Evolutionary conservation across 2,113 vertebrate genomes (phyloP).

Genomic region (Equus przewalskii): DNA sequence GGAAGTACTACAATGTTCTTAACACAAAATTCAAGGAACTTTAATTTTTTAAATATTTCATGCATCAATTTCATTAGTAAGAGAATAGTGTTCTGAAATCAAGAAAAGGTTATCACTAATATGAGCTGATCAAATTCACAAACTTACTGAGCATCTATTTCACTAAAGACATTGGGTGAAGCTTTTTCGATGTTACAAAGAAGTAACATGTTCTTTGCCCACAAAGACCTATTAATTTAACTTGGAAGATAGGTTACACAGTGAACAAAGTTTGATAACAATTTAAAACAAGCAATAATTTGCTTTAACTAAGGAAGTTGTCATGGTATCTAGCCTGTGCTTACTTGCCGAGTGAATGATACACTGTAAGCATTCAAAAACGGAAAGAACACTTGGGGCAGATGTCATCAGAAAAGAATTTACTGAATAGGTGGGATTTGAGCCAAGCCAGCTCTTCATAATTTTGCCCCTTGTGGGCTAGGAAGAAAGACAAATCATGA

Average conservation of each 20-base stretch:
- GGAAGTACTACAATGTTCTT: background rate
- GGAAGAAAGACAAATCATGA: background rate
- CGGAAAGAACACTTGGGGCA: background rate
- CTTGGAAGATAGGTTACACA: background rate
- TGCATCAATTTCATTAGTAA: background rate
- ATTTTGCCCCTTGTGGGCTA: background rate
- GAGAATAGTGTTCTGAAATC: background rate
- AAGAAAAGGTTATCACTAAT: background rate
- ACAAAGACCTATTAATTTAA: background rate
- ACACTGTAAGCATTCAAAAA: background rate
- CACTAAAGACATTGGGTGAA: constrained; percentile 26
- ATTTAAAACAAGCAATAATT: constrained; percentile 8
- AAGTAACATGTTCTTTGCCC: background rate
- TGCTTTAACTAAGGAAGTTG: background rate
- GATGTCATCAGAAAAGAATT: background rate
- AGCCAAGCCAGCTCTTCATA: background rate
- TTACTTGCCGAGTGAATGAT: background rate
- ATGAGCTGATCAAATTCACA: background rate
- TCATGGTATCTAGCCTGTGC: background rate
- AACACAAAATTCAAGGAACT: constrained; percentile 12
- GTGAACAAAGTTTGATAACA: constrained; percentile 7
- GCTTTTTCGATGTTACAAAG: background rate
- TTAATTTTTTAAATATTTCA: background rate
- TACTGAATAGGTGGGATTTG: background rate
- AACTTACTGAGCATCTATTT: background rate